Conservation (phyloP, 2,888 invertebrate species). For the Cartodere bifasciata region DNA sequence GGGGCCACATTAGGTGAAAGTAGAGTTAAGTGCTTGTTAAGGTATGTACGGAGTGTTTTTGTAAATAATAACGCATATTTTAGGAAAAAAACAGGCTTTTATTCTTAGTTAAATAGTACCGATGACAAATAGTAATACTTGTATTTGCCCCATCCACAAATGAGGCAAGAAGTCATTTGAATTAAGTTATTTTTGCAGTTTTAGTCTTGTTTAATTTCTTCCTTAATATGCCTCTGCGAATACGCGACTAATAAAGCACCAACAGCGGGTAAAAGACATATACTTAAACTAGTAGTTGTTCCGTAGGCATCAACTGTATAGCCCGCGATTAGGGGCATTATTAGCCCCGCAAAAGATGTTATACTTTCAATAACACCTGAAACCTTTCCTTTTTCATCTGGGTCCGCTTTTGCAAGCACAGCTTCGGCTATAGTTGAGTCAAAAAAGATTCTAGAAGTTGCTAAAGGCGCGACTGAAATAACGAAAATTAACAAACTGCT, state of each 20-base stretch:
- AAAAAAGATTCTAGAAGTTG: constrained; percentile 7
- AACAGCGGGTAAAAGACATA: constrained; percentile 5
- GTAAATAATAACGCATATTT: too few relatives aligned
- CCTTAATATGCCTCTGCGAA: constrained; percentile 1
- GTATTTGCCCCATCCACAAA: too few relatives aligned
- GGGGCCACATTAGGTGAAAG: too few relatives aligned
- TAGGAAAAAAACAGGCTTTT: too few relatives aligned
- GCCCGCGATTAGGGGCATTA: constrained; percentile 7
- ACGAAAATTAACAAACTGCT: constrained; percentile 3
- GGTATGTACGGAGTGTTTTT: too few relatives aligned
- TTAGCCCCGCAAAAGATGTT: constrained; percentile 6
- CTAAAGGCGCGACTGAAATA: constrained; percentile 2
- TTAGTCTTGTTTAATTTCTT: too few relatives aligned
- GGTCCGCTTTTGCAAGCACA: constrained; percentile 7
- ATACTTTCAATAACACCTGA: constrained; percentile 11
- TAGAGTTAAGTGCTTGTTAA: too few relatives aligned
- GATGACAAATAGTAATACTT: too few relatives aligned
- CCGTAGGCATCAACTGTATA: constrained; percentile 6
- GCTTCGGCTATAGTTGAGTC: constrained; percentile 10
- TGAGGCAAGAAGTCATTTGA: too few relatives aligned
- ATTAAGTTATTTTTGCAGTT: too few relatives aligned
- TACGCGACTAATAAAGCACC: not conserved
- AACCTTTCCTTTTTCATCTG: constrained; percentile 8
- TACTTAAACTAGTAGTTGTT: constrained; percentile 1
- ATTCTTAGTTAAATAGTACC: too few relatives aligned